phyloP scores from a whole-genome alignment of 1,140 invertebrate genomes.

The Colletes latitarsis region DNA sequence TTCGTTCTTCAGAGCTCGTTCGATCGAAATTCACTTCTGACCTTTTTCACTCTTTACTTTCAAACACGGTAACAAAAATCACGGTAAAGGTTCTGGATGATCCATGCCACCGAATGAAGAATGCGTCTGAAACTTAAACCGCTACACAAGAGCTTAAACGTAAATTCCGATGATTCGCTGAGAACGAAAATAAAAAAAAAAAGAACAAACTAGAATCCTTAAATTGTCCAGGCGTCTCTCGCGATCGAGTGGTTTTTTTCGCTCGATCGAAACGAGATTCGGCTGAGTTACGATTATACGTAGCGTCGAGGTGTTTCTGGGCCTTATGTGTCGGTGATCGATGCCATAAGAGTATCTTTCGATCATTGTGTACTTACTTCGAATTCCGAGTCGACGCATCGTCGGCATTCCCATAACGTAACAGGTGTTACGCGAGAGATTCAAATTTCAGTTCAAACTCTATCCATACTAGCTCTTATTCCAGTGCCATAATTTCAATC shows the following conservation, averaged over 20 bases:
- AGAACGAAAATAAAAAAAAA: slow-evolving; percentile 23
- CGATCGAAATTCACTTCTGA: neutral
- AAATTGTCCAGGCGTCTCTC: slow-evolving; percentile 15
- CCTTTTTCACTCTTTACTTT: neutral
- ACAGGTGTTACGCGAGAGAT: slow-evolving; percentile 31
- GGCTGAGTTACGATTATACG: slow-evolving; percentile 39
- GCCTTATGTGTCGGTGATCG: slow-evolving; percentile 71
- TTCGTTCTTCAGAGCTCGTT: neutral
- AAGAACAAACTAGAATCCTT: slow-evolving; percentile 31
- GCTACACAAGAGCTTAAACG: slow-evolving; percentile 55
- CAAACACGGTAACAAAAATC: slow-evolving; percentile 12
- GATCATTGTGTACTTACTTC: slow-evolving; percentile 52
- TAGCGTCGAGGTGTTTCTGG: slow-evolving; percentile 50
- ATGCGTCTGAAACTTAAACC: slow-evolving; percentile 46
- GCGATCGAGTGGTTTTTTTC: slow-evolving; percentile 36
- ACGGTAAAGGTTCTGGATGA: slow-evolving; percentile 18
- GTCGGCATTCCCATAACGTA: slow-evolving; percentile 32
- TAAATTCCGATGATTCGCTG: slow-evolving; percentile 42
- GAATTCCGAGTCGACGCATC: slow-evolving; percentile 38
- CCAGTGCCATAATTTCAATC: neutral
- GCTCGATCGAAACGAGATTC: slow-evolving; percentile 27
- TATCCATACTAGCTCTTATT: neutral
- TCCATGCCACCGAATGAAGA: slow-evolving; percentile 30
- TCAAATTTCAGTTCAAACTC: neutral
- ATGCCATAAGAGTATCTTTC: slow-evolving; percentile 61